These are phyloP conservation scores for Cavia porcellus DNA, from an alignment of 2,113 vertebrate species.

Conservation along the genomic window DNA sequence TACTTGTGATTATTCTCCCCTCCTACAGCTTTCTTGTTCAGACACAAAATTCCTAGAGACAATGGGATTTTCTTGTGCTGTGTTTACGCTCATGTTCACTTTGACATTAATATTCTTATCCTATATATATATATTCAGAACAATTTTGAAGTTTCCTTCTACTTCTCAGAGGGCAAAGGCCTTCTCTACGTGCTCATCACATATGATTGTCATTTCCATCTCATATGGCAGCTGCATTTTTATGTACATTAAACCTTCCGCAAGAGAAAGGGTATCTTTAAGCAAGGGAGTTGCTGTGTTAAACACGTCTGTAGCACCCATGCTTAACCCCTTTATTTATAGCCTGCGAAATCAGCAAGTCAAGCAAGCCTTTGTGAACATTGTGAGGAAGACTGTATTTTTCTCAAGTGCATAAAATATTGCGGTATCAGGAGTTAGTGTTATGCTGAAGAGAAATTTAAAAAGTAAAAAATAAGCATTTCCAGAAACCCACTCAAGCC, in stretches of 20 bases:
- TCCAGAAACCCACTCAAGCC: background rate
- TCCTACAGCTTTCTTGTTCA: conserved; percentile 48
- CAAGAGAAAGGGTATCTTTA: conserved; percentile 39
- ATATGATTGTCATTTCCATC: conserved; percentile 75
- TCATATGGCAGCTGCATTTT: conserved; percentile 76
- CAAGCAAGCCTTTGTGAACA: conserved; percentile 64
- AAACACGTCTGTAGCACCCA: conserved; percentile 67
- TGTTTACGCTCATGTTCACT: conserved; percentile 71
- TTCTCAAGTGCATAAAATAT: conserved; percentile 17
- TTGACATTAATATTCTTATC: conserved; percentile 57
- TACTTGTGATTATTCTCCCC: conserved; percentile 73
- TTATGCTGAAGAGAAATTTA: background rate
- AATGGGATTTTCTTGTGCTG: conserved; percentile 59
- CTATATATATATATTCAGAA: conserved; percentile 52
- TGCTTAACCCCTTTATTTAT: conserved; percentile 78
- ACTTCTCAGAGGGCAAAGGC: conserved; percentile 73
- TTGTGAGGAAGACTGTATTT: background rate
- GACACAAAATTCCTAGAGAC: conserved; percentile 2
- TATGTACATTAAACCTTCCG: conserved; percentile 74
- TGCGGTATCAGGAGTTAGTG: background rate
- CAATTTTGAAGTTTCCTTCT: conserved; percentile 69
- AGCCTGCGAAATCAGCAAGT: conserved; percentile 75
- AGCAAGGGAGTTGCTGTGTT: conserved; percentile 74
- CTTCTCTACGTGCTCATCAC: conserved; percentile 77
- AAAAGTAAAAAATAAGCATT: background rate